Conservation (phyloP, 2,113 vertebrate genomes). For the Hypanus sabinus region DNA sequence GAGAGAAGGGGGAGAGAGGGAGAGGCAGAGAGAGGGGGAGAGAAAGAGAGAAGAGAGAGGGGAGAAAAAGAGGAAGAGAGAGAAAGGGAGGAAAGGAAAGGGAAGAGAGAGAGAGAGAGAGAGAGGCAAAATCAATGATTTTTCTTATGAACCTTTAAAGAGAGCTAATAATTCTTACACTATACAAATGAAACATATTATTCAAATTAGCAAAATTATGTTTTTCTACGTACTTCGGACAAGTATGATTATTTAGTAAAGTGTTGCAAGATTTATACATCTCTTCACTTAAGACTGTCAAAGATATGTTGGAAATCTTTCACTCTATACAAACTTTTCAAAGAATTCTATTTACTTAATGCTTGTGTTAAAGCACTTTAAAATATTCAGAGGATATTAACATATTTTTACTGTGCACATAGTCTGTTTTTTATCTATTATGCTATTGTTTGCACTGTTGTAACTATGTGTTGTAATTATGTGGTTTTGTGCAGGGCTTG, state of each 20-base stretch:
- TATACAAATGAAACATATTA: not conserved
- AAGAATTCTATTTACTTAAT: not conserved
- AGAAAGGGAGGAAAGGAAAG: no score
- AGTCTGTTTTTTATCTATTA: no score
- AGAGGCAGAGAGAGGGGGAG: no score
- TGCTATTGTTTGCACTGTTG: no score
- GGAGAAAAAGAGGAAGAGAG: no score
- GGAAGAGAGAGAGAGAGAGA: no score
- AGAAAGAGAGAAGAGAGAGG: no score
- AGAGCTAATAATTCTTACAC: not conserved
- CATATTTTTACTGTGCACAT: no score
- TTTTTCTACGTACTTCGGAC: not conserved
- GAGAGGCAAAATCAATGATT: no score
- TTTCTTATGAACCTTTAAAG: not conserved
- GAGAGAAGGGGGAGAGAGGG: no score
- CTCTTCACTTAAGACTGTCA: not conserved
- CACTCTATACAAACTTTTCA: not conserved
- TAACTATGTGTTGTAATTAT: no score
- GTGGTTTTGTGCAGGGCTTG: no score
- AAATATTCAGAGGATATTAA: not conserved
- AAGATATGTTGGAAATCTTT: not conserved
- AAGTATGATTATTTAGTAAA: not conserved
- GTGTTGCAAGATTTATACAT: not conserved
- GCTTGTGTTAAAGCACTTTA: not conserved
- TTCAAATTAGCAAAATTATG: not conserved